Base-by-base conservation (phyloP, 2,888 invertebrate species). In the Thysanoteuthis rhombus region DNA sequence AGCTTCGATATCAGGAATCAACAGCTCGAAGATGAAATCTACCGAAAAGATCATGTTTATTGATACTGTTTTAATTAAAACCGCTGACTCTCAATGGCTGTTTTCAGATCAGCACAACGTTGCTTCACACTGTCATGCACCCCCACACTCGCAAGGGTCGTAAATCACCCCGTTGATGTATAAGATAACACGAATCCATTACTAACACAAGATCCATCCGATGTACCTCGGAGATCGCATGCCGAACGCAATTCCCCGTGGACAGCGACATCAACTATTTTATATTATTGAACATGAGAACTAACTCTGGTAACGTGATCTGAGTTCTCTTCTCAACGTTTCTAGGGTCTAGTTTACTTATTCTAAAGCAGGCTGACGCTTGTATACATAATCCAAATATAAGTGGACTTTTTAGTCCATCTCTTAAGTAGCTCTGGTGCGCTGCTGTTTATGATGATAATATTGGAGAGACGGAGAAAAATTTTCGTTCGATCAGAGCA, bases 241-340 rank as follows among this genome's bases (percentile, higher is more conserved):
- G 75, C 75, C 4, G 36, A n/a, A n/a, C 58, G 0, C n/a, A 75
- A 4, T 12, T 36, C 75, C 12, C n/a, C 2, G 12, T 75, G n/a
- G 10, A 75, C 10, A 75, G 4, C 3, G 19, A 8, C 36, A n/a
- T 36, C n/a, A 16, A 6, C 75, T 75, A 36, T 75, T n/a, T 75
- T 75, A 75, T 75, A 75, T 75, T 75, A n/a, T 12, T 12, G n/a
- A n/a, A 36, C 75, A 75, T 19, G n/a, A 75, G 16, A n/a, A n/a
- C 75, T n/a, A 36, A 36, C 75, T 75, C 36, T 75, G 75, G 25
- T 75, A n/a, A n/a, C 12, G 16, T 25, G n/a, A 75, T 36, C n/a
- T n/a, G n/a, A 4, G 22, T 12, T 0, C 16, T 16, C 4, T n/a
- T 12, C n/a, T 12, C 12, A n/a, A n/a, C n/a, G n/a, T n/a, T n/a